These are phyloP conservation scores for Dioctria rufipes DNA, from an alignment of 2,888 invertebrate genomes.

Conservation along the genomic window DNA sequence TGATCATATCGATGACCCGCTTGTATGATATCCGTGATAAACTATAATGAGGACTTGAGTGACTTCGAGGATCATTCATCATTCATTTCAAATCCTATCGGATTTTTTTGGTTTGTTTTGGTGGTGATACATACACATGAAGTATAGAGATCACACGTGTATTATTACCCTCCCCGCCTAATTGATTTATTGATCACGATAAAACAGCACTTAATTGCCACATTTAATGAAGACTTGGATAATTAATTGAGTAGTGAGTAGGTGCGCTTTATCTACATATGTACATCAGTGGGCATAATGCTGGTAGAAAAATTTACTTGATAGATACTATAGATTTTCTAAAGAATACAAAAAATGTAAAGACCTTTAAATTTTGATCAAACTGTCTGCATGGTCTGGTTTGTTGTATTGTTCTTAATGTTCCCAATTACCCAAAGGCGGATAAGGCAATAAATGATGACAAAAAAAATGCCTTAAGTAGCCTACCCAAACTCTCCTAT, in stretches of 20 bases:
- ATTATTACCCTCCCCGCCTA: background rate
- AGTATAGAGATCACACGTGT: too few relatives aligned
- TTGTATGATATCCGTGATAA: background rate
- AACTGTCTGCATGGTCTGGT: too few relatives aligned
- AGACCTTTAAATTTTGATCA: too few relatives aligned
- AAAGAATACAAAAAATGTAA: background rate
- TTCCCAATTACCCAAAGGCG: background rate
- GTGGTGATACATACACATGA: background rate
- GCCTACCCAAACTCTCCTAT: background rate
- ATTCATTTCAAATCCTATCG: too few relatives aligned
- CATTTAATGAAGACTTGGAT: background rate
- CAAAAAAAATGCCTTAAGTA: background rate
- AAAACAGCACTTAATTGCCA: constrained; percentile 7
- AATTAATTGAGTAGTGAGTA: constrained; percentile 8
- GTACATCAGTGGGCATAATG: background rate
- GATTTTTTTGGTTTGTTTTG: background rate
- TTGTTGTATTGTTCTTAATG: background rate
- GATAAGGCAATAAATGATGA: background rate
- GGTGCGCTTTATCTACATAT: background rate
- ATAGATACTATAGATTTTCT: too few relatives aligned
- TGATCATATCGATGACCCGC: constrained; percentile 36
- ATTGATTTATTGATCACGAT: constrained; percentile 46
- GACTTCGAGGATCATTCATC: background rate
- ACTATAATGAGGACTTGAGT: background rate
- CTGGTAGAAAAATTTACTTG: background rate